Base-by-base conservation (phyloP, 2,888 invertebrate genomes). In the Rhagonycha fulva region DNA sequence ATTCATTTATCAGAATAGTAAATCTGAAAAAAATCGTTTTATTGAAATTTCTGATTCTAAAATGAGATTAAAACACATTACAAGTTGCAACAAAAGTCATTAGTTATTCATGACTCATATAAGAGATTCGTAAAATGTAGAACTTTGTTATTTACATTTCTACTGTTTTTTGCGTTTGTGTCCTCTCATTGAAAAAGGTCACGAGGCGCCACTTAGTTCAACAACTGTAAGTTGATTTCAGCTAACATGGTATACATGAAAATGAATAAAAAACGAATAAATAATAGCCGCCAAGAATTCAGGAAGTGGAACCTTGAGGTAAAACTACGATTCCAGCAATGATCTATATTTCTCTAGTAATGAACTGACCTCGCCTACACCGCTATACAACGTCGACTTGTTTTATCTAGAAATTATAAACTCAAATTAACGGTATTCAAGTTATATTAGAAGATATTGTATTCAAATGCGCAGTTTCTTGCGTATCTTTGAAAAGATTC, bases 251-350 rank as follows among this genome's bases (percentile, higher is more conserved):
- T 47, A 19, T 19, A 19, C 19, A 19, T 47, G 47, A 47, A 47
- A 47, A 47, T 47, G n/a, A 47, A 47, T n/a, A 47, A 47, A 47
- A 47, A 47, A n/a, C 47, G 3, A 47, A 47, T 47, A 47, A 47
- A 47, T 47, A 47, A 66, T 19, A 24, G 47, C 9, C 14, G 32
- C 71, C 14, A 63, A 66, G 23, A 67, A 72, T 72, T 72, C 67
- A 72, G 71, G 71, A 72, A 72, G 66, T 72, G 60, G 14, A 62
- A 67, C 71, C 71, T 72, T 72, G 71, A 72, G 66, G 63, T 72
- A 66, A 66, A 47, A 47, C 47, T n/a, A 47, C 26, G 47, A 67
- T 66, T 66, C 66, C 71, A 47, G 71, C 66, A 66, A 66, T 72
- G 71, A 72, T 72, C 71, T 66, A 72, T 72, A 72, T 72, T 72